These are phyloP conservation scores for Rhingia campestris DNA, from an alignment of 2,888 invertebrate species.

Conservation along the genomic window DNA sequence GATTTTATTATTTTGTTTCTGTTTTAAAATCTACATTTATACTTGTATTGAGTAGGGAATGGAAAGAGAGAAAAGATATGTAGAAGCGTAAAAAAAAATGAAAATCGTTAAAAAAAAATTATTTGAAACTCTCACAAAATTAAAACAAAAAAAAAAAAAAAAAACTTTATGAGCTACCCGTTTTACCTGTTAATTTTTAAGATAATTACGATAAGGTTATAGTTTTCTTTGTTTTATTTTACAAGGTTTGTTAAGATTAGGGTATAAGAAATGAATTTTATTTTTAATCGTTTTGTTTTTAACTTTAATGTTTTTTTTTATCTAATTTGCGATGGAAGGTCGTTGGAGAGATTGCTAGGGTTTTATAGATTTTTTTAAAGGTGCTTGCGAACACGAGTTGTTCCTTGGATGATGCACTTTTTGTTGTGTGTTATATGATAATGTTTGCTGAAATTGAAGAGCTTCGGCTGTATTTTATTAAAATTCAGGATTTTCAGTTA, in stretches of 20 bases:
- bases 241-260: constrained; percentile 19
- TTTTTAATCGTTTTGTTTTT: constrained; percentile 19
- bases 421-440: too few relatives aligned
- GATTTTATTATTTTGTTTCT: constrained; percentile 28
- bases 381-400: too few relatives aligned
- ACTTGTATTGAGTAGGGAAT: constrained; percentile 7
- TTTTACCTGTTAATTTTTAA: constrained; percentile 80
- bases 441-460: too few relatives aligned
- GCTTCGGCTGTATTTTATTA: too few relatives aligned
- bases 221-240: constrained; percentile 66
- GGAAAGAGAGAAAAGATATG: constrained; percentile 11
- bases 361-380: too few relatives aligned
- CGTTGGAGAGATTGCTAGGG: too few relatives aligned
- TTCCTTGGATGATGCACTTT: too few relatives aligned
- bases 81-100: constrained; percentile 27
- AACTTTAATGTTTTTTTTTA: constrained; percentile 17
- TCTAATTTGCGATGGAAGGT: neutral
- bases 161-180: constrained; percentile 80
- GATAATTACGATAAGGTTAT: constrained; percentile 74
- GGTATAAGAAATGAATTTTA: neutral
- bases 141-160: constrained; percentile 47
- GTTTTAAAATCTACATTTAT: constrained; percentile 20
- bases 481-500: too few relatives aligned
- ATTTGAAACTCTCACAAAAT: constrained; percentile 54
- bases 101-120: constrained; percentile 13